Conservation (phyloP, 1,140 invertebrate species). For the Pogonognathellus flavescens region DNA sequence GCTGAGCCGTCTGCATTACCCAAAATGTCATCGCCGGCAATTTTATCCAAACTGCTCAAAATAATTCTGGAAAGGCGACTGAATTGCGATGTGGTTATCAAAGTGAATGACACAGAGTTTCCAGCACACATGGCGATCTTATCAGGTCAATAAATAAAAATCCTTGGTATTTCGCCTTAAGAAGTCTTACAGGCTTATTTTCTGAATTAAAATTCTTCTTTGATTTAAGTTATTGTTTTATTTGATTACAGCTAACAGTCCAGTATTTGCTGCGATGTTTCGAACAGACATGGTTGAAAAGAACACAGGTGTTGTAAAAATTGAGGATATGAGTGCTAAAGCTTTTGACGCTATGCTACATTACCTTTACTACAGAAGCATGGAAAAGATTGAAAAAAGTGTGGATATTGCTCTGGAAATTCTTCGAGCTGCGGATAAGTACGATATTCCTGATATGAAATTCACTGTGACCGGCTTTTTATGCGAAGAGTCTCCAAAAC, state of each 20-base stretch:
- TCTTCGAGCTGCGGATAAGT: slow-evolving; percentile 57
- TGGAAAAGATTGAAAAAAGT: slow-evolving; percentile 45
- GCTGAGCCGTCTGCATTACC: slow-evolving; percentile 7
- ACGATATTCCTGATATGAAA: slow-evolving; percentile 50
- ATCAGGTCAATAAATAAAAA: slow-evolving; percentile 7
- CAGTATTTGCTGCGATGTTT: slow-evolving; percentile 57
- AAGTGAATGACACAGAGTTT: slow-evolving; percentile 24
- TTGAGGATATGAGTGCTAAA: slow-evolving; percentile 43
- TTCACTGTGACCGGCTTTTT: background rate
- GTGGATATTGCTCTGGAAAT: slow-evolving; percentile 55
- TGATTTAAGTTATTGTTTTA: background rate
- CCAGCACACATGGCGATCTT: slow-evolving; percentile 59
- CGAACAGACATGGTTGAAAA: slow-evolving; percentile 53
- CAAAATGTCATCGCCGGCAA: slow-evolving; percentile 38
- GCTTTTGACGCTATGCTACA: slow-evolving; percentile 51
- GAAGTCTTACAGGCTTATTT: background rate
- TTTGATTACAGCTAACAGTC: slow-evolving; percentile 54
- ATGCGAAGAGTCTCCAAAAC: slow-evolving; percentile 17
- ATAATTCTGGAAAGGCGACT: slow-evolving; percentile 40
- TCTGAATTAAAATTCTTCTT: background rate
- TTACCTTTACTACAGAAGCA: slow-evolving; percentile 50
- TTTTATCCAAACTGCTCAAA: slow-evolving; percentile 40
- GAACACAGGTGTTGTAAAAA: slow-evolving; percentile 50
- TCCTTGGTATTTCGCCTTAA: background rate
- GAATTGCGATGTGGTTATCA: slow-evolving; percentile 53